Evolutionary conservation across 2,888 invertebrate genomes (phyloP).

Genomic region (Acanthosoma haemorrhoidale): DNA sequence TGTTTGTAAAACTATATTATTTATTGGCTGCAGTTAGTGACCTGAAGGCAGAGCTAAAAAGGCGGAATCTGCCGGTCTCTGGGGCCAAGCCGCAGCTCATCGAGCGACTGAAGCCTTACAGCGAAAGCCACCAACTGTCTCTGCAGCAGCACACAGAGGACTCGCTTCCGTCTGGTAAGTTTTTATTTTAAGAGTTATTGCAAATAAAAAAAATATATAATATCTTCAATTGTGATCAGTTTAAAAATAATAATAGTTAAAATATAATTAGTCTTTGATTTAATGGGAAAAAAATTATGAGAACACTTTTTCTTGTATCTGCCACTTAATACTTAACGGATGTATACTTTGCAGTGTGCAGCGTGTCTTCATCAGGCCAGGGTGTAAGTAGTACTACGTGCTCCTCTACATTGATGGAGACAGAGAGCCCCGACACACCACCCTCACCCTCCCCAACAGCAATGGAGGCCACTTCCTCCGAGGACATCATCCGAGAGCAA

Average conservation of each 20-base stretch:
- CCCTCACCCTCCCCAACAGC: slow-evolving; percentile 33
- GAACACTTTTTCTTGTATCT: too few relatives aligned
- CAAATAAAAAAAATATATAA: neutral
- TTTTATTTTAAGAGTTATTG: neutral
- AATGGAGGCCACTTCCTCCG: slow-evolving; percentile 28
- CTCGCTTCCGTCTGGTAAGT: slow-evolving; percentile 33
- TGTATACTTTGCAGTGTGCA: slow-evolving; percentile 28
- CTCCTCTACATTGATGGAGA: slow-evolving; percentile 31
- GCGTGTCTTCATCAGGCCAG: slow-evolving; percentile 27
- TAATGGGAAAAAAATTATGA: too few relatives aligned
- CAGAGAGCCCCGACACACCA: slow-evolving; percentile 32
- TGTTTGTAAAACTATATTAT: neutral
- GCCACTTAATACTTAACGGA: neutral
- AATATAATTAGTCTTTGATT: too few relatives aligned
- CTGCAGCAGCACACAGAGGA: slow-evolving; percentile 46
- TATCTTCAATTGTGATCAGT: too few relatives aligned
- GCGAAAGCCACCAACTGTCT: slow-evolving; percentile 45
- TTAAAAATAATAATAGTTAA: too few relatives aligned
- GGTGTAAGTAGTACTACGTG: slow-evolving; percentile 14
- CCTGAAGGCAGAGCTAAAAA: slow-evolving; percentile 87
- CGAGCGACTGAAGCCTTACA: slow-evolving; percentile 63
- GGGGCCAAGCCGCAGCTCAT: slow-evolving; percentile 93
- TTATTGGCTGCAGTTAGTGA: slow-evolving; percentile 63
- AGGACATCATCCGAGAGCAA: slow-evolving; percentile 67
- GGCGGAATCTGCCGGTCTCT: slow-evolving; percentile 88